Evolutionary conservation across 2,797 vertebrate genomes (phyloP).

Genomic region (Gila robusta): DNA sequence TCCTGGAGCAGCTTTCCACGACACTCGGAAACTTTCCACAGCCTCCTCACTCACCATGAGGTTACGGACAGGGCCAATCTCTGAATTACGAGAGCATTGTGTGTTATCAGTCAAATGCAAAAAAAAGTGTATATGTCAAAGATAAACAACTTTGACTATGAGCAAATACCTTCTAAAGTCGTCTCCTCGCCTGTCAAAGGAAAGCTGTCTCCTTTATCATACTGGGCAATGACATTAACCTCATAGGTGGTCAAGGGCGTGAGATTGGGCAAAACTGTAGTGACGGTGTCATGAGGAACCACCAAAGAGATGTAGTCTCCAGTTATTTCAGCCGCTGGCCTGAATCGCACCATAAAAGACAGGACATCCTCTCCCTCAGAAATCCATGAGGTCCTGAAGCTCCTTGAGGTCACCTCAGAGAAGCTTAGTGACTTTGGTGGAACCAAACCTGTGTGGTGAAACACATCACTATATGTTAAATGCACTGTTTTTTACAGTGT

Average conservation of each 20-base stretch:
- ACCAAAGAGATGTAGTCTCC: conserved; percentile 88
- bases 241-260: conserved; percentile 89
- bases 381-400: conserved; percentile 91
- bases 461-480: not conserved
- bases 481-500: not conserved
- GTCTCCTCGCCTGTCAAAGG: conserved; percentile 90
- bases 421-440: conserved; percentile 87
- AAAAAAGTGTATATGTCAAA: not conserved
- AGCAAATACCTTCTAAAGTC: conserved; percentile 89
- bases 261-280: conserved; percentile 84
- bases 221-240: conserved; percentile 93
- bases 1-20: conserved; percentile 90
- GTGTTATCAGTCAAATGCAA: not conserved
- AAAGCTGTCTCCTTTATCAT: conserved; percentile 91
- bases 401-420: conserved; percentile 90
- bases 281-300: conserved; percentile 83
- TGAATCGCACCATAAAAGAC: conserved; percentile 92
- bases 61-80: conserved; percentile 85
- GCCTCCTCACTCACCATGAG: conserved; percentile 90
- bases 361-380: conserved; percentile 79
- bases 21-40: conserved; percentile 88
- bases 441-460: conserved; percentile 78
- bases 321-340: conserved; percentile 80
- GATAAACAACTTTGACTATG: not conserved
- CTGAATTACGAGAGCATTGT: conserved; percentile 64